Base-by-base conservation (phyloP, 2,888 invertebrate species). In the Eupithecia insigniata region DNA sequence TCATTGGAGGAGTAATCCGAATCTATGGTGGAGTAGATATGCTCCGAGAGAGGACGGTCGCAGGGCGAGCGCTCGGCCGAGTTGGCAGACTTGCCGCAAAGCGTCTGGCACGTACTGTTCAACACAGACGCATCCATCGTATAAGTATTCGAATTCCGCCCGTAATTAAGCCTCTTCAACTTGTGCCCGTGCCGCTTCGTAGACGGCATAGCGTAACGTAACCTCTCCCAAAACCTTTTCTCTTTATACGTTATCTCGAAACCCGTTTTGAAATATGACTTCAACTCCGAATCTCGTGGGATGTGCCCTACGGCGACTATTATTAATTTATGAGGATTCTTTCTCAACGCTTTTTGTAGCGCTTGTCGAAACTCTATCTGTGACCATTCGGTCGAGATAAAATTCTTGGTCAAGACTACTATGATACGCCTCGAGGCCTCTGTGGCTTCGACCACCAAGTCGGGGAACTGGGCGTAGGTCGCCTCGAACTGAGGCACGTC, bases 181-280 rank as follows among this genome's bases (percentile, higher is more conserved):
- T 94, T 93, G 80, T 94, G 93, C 74, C 93, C 91, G 87, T 92
- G 95, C 78, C 96, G 96, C 87, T 97, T 95, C 81, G 96, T 96
- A 82, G 97, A 96, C 74, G 98, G 98, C 96, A 99, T 97, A 76
- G 98, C 97, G 89, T 98, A 98, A 82, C 97, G 96, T 83, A 99
- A 95, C 88, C 98, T 96, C 89, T 98, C 98, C 98, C 99, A 99
- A 94, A 99, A 99, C 84, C 98, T 96, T 87, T 97, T 97, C 92
- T 99, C 98, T 86, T 97, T 97, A 96, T 97, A 98, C 82, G 97
- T 96, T 83, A 99, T 96, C 81, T 97, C 96, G 78, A 98, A 97
- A 89, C 97, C 97, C 77, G 97, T 97, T 91, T 98, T 97, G 78
- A 99, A 95, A 89, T 98, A 98, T 73, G 98, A 97, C 88, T 98